A percentile compares a stretch with the other conserved stretches of the same genome.
phyloP scores from a whole-genome alignment of 2,888 invertebrate species.

The Sarcophaga carnaria region DNA sequence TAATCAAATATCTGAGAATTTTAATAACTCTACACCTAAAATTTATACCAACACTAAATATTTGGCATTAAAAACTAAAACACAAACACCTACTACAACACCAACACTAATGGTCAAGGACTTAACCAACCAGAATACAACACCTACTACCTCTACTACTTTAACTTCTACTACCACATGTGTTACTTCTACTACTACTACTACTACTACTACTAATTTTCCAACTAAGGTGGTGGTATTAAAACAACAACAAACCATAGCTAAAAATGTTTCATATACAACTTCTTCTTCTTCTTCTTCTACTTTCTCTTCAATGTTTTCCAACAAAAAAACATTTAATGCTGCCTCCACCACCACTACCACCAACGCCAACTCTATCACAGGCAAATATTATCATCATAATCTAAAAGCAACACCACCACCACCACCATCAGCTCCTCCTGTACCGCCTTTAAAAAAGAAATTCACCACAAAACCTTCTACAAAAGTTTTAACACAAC shows the following conservation, averaged over 20 bases:
- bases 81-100: conserved; percentile 33
- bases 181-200: conserved; percentile 62
- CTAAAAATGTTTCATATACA: conserved; percentile 46
- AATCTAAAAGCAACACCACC: conserved; percentile 34
- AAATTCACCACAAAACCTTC: conserved; percentile 36
- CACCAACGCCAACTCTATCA: conserved; percentile 48
- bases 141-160: conserved; percentile 57
- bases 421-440: conserved; percentile 21
- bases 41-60: conserved; percentile 21
- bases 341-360: conserved; percentile 30
- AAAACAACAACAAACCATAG: conserved; percentile 54
- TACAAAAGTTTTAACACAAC: conserved; percentile 59
- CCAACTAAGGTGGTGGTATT: conserved; percentile 58
- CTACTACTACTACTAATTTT: conserved; percentile 49
- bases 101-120: conserved; percentile 48
- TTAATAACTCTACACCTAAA: neutral
- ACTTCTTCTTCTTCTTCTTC: conserved; percentile 20
- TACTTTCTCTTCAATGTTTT: conserved; percentile 53
- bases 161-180: conserved; percentile 22
- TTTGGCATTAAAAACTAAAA: conserved; percentile 21
- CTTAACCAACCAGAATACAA: conserved; percentile 36
- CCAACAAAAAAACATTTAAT: conserved; percentile 42
- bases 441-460: conserved; percentile 52
- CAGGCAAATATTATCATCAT: conserved; percentile 51
- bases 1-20: neutral